Base-by-base conservation (phyloP, 2,113 vertebrate species). In the Struthidea cinerea region DNA sequence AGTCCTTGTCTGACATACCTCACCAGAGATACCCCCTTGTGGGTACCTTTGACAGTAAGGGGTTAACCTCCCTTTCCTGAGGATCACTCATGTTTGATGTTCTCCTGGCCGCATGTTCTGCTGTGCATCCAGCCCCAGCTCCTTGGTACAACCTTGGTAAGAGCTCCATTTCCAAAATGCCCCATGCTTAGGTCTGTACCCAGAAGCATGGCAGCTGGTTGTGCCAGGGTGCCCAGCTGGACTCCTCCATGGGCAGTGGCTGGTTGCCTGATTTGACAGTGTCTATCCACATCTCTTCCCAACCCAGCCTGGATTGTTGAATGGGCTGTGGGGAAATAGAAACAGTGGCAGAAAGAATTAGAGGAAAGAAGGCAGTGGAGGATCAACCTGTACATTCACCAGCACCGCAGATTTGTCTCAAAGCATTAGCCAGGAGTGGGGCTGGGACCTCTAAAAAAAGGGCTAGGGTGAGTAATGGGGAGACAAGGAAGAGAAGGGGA, bases 21-120 rank as follows among this genome's bases (percentile, higher is more conserved):
- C 55, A 26, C 37, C 28, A n/a, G 56, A 37, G 47, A 20, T 15
- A 59, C 8, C 16, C 26, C 0, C 0, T 6, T 44, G 30, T 44
- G 55, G 7, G 21, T 12, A 35, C 33, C 35, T 64, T 20, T 4
- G 7, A 47, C 52, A 63, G 30, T 1, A 1, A 63, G 42, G 59
- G 16, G 16, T 59, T 87, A 67, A 75, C 24, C 10, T 75, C 28
- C 4, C 30, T 63, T 84, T 69, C n/a, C 49, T 2, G 7, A 69
- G 30, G 7, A n/a, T 50, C 2, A 0, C 11, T 33, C 6, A 1
- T 22, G 21, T 55, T 37, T 84, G 44, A 9, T 53, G 27, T 12
- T 74, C 47, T 79, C 63, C 47, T 49, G 39, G 37, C 39, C 13
- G 37, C 5, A 2, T 35, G 46, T 20, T 53, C n/a, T 0, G 0